Conservation (phyloP, 2,113 vertebrate species). For the Columbina picui region DNA sequence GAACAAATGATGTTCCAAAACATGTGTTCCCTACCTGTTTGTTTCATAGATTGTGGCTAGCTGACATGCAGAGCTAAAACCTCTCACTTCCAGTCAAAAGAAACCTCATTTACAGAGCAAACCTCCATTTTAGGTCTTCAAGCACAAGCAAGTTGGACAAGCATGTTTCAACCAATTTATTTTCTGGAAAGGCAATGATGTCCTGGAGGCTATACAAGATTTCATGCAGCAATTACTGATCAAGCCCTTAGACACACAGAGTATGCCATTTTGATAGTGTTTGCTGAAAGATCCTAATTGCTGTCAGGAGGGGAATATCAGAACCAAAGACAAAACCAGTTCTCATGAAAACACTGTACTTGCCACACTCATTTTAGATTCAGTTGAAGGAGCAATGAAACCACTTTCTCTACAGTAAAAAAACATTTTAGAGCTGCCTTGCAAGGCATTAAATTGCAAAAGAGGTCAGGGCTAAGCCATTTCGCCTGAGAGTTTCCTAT, state of each 20-base stretch:
- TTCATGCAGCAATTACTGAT: neutral
- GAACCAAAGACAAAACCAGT: neutral
- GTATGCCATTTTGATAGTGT: neutral
- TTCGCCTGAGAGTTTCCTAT: neutral
- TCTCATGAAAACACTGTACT: slow-evolving; percentile 14
- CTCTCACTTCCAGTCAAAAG: neutral
- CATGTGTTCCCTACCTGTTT: neutral
- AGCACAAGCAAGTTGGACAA: neutral
- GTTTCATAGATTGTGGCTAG: neutral
- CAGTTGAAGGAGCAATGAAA: neutral
- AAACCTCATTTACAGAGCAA: neutral
- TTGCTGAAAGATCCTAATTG: neutral
- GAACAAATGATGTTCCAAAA: neutral
- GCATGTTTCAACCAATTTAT: neutral
- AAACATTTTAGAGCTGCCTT: neutral
- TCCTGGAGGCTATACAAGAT: neutral
- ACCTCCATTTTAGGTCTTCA: neutral
- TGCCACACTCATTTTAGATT: neutral
- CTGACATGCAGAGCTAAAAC: neutral
- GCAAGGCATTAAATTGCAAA: neutral
- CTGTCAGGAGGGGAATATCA: neutral
- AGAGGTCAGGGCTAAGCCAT: neutral
- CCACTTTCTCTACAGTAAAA: neutral
- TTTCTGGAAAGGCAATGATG: neutral
- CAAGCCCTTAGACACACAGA: neutral